Conservation (phyloP, 2,888 invertebrate genomes). For the Rhagophthalmus giganteus region DNA sequence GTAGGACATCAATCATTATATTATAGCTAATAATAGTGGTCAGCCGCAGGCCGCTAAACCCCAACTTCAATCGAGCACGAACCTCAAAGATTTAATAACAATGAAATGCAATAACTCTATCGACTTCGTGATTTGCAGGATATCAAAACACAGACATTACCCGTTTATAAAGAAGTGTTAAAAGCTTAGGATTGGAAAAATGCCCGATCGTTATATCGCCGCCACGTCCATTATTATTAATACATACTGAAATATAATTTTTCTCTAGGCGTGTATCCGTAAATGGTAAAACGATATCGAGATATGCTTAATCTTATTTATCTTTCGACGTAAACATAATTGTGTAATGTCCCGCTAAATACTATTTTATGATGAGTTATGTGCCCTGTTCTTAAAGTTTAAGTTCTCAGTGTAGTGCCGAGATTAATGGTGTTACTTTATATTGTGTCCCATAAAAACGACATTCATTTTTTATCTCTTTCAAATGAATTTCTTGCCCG, state of each 20-base stretch:
- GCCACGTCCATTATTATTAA: constrained; percentile 9
- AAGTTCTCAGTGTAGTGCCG: too few relatives aligned
- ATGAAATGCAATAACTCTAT: constrained; percentile 32
- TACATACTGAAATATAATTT: constrained; percentile 4
- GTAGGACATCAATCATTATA: constrained; percentile 52
- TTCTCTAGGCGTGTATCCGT: constrained; percentile 1
- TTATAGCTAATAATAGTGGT: constrained; percentile 50
- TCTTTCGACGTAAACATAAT: not conserved
- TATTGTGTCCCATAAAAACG: too few relatives aligned
- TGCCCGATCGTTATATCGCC: constrained; percentile 5
- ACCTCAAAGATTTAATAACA: constrained; percentile 30
- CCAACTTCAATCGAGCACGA: constrained; percentile 29
- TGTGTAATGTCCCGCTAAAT: not conserved
- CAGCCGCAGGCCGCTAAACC: constrained; percentile 35
- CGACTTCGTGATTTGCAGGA: constrained; percentile 26
- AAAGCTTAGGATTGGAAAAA: constrained; percentile 22
- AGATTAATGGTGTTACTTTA: too few relatives aligned
- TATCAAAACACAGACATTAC: constrained; percentile 20
- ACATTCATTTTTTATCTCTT: too few relatives aligned
- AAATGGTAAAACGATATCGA: not conserved
- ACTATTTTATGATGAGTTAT: not conserved
- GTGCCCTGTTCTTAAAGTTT: not conserved
- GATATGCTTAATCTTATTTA: not conserved
- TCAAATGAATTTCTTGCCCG: too few relatives aligned
- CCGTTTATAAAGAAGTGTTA: constrained; percentile 23